Evolutionary conservation across 1,140 invertebrate genomes (phyloP), one percentile per base, ranked within the genome.

Genomic region (Theocolax elegans): DNA sequence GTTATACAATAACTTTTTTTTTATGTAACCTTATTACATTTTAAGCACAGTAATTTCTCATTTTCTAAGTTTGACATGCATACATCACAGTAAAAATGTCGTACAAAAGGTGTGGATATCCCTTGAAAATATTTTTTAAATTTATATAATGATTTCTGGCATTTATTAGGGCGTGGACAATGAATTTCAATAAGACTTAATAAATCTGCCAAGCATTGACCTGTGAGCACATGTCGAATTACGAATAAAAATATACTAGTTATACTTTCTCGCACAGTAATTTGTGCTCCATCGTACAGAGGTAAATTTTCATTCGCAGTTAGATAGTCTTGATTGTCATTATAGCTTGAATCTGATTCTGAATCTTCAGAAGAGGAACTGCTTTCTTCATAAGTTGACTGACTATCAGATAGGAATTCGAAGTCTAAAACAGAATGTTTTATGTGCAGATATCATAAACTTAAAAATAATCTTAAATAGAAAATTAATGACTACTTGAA

Each of bases 11-110:
- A 31, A 62, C 48, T 38, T 31, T 51, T 31, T 58, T 64, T 44
- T 65, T 59, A 54, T 65, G 66, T 13, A 38, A 68, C 4, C 23
- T 58, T 21, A 25, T 31, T 7, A 17, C 19, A 17, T 59, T 38
- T 31, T 54, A 58, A 44, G 21, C 17, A 56, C 40, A 40, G 53
- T 44, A 6, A n/a, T n/a, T 3, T 25, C 19, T 35, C 25, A 19
- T 38, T 58, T 13, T 19, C 67, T 67, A 56, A 17, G n/a, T 17
- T 6, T 7, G 4, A 42, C 35, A 67, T n/a, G n/a, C 63, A 73
- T 38, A 2, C 59, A 21, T 12, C 9, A 23, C 72, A 69, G 60
- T 68, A 72, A 35, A 64, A 72, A 59, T 68, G 66, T 4, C 60
- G 21, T 7, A 25, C 53, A 23, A 67, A 38, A 2, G 59, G 59